Conservation (phyloP, 2,888 invertebrate genomes). For the Cosmia pyralina region DNA sequence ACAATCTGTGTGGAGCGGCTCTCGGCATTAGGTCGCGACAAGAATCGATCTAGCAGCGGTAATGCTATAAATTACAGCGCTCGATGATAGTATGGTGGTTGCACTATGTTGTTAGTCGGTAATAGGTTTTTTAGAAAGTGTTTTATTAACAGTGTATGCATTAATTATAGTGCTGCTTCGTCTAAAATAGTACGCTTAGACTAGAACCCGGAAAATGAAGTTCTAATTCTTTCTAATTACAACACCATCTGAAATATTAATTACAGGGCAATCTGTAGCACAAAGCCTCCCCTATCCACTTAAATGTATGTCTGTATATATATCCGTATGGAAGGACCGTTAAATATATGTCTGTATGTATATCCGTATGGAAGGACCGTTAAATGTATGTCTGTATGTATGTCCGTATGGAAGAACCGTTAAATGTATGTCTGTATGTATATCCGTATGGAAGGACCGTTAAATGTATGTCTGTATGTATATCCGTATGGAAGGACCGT, state of each 20-base stretch:
- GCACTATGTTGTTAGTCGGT: background rate
- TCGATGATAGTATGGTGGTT: background rate
- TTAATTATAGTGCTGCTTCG: background rate
- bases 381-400: constrained; percentile 62
- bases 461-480: constrained; percentile 62
- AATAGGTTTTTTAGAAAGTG: background rate
- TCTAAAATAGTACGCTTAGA: background rate
- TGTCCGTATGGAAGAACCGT: constrained; percentile 25
- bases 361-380: constrained; percentile 63
- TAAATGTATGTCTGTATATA: constrained; percentile 51
- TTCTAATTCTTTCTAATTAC: constrained; percentile 2
- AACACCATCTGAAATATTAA: constrained; percentile 30
- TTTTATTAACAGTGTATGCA: background rate
- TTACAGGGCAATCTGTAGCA: constrained; percentile 2
- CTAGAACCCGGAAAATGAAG: background rate
- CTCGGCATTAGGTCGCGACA: background rate
- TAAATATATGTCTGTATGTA: too few species aligned
- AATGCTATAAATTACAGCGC: constrained; percentile 3
- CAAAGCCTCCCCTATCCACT: constrained; percentile 1
- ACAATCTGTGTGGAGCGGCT: constrained; percentile 14
- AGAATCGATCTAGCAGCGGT: constrained; percentile 7
- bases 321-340: constrained; percentile 25
- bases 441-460: constrained; percentile 63
- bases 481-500: constrained; percentile 25
- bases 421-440: too few species aligned